Evolutionary conservation across 2,797 vertebrate species (phyloP), one percentile per base, ranked within the genome.

Genomic region (Lagocephalus sceleratus): DNA sequence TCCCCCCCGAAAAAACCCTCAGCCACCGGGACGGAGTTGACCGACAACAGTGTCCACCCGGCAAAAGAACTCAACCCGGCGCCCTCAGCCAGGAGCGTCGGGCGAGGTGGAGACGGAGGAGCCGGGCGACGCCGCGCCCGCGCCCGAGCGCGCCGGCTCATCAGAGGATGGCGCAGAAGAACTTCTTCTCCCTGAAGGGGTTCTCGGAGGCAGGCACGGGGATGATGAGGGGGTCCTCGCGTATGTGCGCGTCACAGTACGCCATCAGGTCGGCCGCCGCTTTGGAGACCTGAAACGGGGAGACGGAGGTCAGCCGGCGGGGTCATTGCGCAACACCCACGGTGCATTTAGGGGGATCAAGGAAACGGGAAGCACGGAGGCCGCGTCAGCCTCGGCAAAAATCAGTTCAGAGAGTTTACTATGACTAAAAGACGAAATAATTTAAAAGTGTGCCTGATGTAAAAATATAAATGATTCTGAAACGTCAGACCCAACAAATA

Each of bases 161-260:
- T 96, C 91, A 99, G 90, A 99, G 96, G 84, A 98, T 97, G 88
- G 89, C 92, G 85, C 97, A 98, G 89, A 98, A 98, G 81, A 98
- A 94, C 90, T 98, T 99, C 92, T 99, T 98, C 95, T 98, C 96
- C 69, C 96, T 85, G 90, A 99, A 99, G 3, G 97, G 97, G 90
- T 99, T 99, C 92, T 99, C 97, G 0, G 96, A 98, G 16, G 96
- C 94, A 6, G 97, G 95, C 67, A 98, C 94, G 2, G 97, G 97
- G 72, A 95, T 91, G 76, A 98, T 95, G 81, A 99, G 94, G 2
- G 96, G 97, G 85, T 99, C 96, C 81, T 99, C 96, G 52, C 94
- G 92, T 87, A 95, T 89, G 66, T 98, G 96, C 53, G 95, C 95
- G 40, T 98, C 95, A 20, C 97, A 99, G 87, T 98, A 98, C 0